Evolutionary conservation across 2,113 vertebrate genomes (phyloP).

Genomic region (Rhinoderma darwinii): DNA sequence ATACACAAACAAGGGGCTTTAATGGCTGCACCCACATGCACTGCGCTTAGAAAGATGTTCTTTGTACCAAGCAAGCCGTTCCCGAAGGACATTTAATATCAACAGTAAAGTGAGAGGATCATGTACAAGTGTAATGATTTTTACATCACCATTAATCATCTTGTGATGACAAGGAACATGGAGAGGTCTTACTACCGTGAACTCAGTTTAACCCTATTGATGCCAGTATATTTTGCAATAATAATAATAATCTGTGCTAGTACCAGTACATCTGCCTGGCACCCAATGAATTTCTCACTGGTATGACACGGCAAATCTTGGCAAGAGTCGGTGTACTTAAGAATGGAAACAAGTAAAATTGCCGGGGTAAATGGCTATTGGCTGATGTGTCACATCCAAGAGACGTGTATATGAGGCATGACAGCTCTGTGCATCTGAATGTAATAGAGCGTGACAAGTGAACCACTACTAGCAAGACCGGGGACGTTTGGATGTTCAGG

Average conservation of each 20-base stretch:
- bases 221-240: not conserved
- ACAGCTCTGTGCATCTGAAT: not conserved
- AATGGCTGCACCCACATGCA: slow-evolving; percentile 30
- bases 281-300: not conserved
- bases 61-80: slow-evolving; percentile 3
- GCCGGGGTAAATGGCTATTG: slow-evolving; percentile 1
- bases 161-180: not conserved
- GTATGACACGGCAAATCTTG: not conserved
- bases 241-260: not conserved
- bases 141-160: not conserved
- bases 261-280: not conserved
- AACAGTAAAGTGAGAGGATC: slow-evolving; percentile 15
- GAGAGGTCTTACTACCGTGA: not conserved
- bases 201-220: not conserved
- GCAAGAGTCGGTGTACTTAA: not conserved
- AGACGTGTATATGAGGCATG: not conserved
- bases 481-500: not conserved
- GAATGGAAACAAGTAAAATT: not conserved
- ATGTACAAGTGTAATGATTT: slow-evolving; percentile 29
- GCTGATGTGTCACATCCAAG: not conserved
- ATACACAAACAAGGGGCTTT: slow-evolving; percentile 30
- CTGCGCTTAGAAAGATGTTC: not conserved
- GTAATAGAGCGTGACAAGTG: not conserved
- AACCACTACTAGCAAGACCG: not conserved
- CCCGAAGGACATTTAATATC: not conserved